These are phyloP conservation scores for Myrmophylax atrothorax DNA, from an alignment of 2,113 vertebrate genomes.

Conservation along the genomic window DNA sequence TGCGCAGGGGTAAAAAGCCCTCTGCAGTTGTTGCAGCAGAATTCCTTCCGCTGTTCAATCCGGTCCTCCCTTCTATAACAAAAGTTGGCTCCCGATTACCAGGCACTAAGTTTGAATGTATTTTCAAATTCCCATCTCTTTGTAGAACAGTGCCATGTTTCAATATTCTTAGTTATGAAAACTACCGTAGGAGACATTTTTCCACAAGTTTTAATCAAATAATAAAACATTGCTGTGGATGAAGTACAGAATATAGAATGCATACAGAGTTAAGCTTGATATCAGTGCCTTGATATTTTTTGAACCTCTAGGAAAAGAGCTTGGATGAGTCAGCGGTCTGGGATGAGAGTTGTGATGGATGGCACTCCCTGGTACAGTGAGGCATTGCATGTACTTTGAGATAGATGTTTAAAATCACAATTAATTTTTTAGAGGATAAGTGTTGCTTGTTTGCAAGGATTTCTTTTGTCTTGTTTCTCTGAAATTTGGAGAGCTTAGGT, in stretches of 20 bases:
- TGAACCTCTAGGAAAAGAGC: constrained; percentile 60
- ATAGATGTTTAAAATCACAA: not conserved
- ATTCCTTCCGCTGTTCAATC: not conserved
- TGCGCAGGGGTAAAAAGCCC: constrained; percentile 30
- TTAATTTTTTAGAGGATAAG: not conserved
- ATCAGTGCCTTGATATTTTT: constrained; percentile 21
- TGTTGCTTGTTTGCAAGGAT: not conserved
- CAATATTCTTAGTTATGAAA: not conserved
- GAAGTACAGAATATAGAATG: not conserved
- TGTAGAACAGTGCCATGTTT: not conserved
- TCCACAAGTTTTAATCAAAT: not conserved
- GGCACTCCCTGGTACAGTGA: constrained; percentile 43
- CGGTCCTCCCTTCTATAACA: not conserved
- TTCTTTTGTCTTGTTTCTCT: not conserved
- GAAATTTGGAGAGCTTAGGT: not conserved
- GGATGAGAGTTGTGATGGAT: constrained; percentile 39
- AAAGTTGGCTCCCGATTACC: not conserved
- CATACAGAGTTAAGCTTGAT: constrained; percentile 16
- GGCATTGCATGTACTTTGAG: not conserved
- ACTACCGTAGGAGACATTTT: not conserved
- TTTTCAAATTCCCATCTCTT: not conserved
- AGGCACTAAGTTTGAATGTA: not conserved
- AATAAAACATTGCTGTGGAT: not conserved
- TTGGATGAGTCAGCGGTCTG: constrained; percentile 66
- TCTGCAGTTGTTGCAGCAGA: constrained; percentile 32